phyloP scores from a whole-genome alignment of 2,888 invertebrate genomes.

The Zhuqinia jingwanae region DNA sequence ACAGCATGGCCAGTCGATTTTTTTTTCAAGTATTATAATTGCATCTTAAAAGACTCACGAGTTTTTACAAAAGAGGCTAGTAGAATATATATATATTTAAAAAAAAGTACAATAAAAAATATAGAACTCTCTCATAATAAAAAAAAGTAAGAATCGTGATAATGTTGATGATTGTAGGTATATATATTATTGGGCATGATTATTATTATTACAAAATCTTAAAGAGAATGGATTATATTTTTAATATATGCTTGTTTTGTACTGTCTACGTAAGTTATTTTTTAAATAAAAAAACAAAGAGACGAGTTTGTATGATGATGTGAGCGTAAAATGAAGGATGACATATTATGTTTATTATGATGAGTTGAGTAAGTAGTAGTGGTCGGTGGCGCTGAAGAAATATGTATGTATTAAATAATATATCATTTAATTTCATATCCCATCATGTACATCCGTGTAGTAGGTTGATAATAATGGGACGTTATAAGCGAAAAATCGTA shows the following conservation, averaged over 20 bases:
- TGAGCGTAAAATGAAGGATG: conserved; percentile 7
- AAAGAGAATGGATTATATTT: conserved; percentile 57
- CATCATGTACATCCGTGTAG: too few species aligned
- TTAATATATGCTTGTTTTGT: neutral
- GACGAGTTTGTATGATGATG: neutral
- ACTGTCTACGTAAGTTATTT: too few species aligned
- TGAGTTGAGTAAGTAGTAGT: conserved; percentile 18
- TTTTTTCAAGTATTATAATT: conserved; percentile 67
- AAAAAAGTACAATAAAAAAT: conserved; percentile 14
- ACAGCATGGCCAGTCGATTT: conserved; percentile 67
- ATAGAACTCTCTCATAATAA: conserved; percentile 1
- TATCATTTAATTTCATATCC: too few species aligned
- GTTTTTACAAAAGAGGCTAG: neutral
- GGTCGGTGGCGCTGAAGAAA: neutral
- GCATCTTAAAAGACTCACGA: conserved; percentile 46
- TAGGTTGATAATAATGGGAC: too few species aligned
- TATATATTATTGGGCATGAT: conserved; percentile 56
- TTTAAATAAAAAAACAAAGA: too few species aligned
- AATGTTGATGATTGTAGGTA: conserved; percentile 60
- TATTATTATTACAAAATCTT: conserved; percentile 53
- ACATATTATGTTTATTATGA: conserved; percentile 20
- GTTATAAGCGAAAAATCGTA: too few species aligned
- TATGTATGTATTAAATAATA: too few species aligned
- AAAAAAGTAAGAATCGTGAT: conserved; percentile 63
- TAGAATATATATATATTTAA: neutral